These are phyloP conservation scores for Tyto alba DNA, from an alignment of 2,113 vertebrate genomes.

Conservation along the genomic window DNA sequence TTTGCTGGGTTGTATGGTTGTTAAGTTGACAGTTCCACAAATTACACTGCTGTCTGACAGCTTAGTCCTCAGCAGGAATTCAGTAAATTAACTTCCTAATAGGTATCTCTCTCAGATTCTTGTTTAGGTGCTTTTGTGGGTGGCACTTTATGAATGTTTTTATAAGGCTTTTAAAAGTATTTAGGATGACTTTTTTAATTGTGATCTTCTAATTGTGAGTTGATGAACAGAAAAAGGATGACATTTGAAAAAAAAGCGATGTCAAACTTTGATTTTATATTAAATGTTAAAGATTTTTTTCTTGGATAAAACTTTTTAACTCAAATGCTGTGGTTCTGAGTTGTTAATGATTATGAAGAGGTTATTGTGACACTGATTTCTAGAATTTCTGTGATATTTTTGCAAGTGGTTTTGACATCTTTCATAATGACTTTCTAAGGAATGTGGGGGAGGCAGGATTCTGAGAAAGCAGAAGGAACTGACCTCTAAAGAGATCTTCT, in stretches of 20 bases:
- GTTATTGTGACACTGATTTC: background rate
- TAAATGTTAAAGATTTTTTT: background rate
- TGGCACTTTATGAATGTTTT: constrained; percentile 28
- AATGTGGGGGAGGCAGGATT: background rate
- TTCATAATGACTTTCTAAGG: constrained; percentile 14
- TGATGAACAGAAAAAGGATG: background rate
- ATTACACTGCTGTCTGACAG: background rate
- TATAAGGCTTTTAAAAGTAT: background rate
- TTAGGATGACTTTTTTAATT: background rate
- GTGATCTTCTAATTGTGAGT: background rate
- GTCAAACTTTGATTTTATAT: constrained; percentile 10
- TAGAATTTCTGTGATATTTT: background rate
- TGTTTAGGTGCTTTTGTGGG: constrained; percentile 9
- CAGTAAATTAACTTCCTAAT: background rate
- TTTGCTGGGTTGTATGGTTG: background rate
- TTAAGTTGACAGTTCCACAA: background rate
- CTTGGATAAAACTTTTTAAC: constrained; percentile 7
- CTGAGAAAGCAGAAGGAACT: constrained; percentile 25
- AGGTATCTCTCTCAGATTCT: background rate
- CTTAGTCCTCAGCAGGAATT: background rate
- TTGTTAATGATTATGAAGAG: background rate
- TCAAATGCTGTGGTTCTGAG: background rate
- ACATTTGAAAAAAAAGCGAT: constrained; percentile 4
- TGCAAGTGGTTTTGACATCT: background rate
- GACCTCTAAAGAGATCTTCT: background rate